Conservation (phyloP, 2,797 vertebrate species). For the Labeo calbasu region DNA sequence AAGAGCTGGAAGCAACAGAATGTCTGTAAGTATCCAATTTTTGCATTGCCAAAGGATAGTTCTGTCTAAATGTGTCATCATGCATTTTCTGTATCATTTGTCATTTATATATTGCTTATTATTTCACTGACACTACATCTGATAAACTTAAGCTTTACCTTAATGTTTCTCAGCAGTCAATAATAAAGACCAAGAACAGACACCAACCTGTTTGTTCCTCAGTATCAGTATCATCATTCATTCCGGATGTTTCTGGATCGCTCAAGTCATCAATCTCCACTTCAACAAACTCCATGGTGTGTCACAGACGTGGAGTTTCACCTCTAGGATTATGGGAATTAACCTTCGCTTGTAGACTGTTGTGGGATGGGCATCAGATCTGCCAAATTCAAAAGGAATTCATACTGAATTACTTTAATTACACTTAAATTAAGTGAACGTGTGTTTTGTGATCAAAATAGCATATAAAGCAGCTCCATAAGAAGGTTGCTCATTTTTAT, state of each 20-base stretch:
- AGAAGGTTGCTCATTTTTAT: too few species aligned
- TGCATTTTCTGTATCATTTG: too few species aligned
- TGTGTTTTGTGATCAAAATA: too few species aligned
- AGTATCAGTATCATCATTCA: neutral
- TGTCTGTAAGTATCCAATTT: too few species aligned
- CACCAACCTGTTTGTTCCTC: slow-evolving; percentile 7
- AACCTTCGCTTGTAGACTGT: neutral
- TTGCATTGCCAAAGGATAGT: neutral
- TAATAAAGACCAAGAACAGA: neutral
- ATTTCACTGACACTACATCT: neutral
- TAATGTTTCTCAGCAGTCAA: neutral
- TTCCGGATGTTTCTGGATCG: neutral
- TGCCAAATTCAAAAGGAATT: neutral
- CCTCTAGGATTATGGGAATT: neutral
- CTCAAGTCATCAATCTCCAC: neutral
- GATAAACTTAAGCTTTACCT: neutral
- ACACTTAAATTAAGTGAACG: too few species aligned
- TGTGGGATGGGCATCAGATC: neutral
- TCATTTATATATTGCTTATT: neutral
- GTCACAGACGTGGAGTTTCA: neutral
- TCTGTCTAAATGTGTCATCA: neutral
- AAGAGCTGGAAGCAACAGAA: neutral
- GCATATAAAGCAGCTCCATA: too few species aligned
- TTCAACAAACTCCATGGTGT: neutral
- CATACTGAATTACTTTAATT: neutral